Evolutionary conservation across 2,888 invertebrate genomes (phyloP), one percentile per base, ranked within the genome.

Genomic region (Oscheius sp.): DNA sequence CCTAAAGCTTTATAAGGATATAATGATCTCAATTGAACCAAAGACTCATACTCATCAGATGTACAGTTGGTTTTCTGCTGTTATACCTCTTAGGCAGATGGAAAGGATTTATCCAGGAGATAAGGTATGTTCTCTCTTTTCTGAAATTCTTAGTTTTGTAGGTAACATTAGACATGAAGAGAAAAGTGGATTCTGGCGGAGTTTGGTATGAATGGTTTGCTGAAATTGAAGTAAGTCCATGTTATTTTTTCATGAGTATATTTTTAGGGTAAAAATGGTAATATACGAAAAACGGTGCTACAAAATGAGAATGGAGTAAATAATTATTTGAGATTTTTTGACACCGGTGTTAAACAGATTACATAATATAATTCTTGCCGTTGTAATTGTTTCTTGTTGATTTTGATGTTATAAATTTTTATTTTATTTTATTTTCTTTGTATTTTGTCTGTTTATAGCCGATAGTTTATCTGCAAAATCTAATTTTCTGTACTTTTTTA

Each of bases 21-120:
- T 96, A 72, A 92, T 90, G 84, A 91, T 99, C 61, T 97, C 97
- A 88, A 89, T 89, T 89, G 88, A 76, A 6, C 97, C 98, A 0
- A 91, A 92, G 58, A 94, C 94, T 0, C 94, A 95, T 89, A 95
- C 96, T 23, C 91, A 92, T 0, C 94, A 94, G 83, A 95, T 99
- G 95, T 94, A 95, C 87, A 95, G 95, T 77, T 99, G 99, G 99
- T 99, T 98, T 89, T 96, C 98, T 6, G 94, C 96, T 79, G 94
- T 94, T 85, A 95, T 98, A 88, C 97, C 98, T 18, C 78, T 88
- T 7, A 52, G 86, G 9, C 53, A 77, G n/a, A 76, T 80, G n/a
- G 72, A 84, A 7, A 63, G 80, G 27, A 78, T 85, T n/a, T 53
- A 52, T 9, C 78, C 77, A 7, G 83, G 78, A 0, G 76, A 81